Conservation (phyloP, 2,888 invertebrate species). For the Lochmaea crataegi region DNA sequence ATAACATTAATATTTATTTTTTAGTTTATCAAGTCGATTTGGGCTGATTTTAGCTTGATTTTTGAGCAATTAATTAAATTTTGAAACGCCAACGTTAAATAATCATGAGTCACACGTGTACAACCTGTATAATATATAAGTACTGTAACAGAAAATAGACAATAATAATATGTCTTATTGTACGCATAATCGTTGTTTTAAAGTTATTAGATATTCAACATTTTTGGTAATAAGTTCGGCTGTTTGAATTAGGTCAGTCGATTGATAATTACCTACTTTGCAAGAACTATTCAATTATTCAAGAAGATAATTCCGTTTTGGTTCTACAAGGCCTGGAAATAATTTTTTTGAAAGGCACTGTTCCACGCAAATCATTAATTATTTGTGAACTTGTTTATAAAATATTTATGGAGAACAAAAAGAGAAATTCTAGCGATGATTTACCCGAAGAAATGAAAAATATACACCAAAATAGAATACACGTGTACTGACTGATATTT, state of each 20-base stretch:
- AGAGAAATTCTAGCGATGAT: slow-evolving; percentile 17
- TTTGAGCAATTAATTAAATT: too few species aligned
- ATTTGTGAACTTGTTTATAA: slow-evolving; percentile 21
- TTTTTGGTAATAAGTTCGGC: slow-evolving; percentile 15
- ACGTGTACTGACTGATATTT: background rate
- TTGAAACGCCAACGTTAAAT: too few species aligned
- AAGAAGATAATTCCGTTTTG: slow-evolving; percentile 23
- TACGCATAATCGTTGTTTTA: slow-evolving; percentile 7
- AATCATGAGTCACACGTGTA: too few species aligned
- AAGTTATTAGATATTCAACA: slow-evolving; percentile 19
- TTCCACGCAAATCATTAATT: slow-evolving; percentile 37
- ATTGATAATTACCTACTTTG: slow-evolving; percentile 28
- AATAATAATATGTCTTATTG: background rate
- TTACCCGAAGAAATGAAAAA: slow-evolving; percentile 12
- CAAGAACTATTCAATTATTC: slow-evolving; percentile 21
- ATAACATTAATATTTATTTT: too few species aligned
- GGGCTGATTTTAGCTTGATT: too few species aligned
- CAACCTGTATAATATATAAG: background rate
- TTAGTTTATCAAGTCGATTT: too few species aligned
- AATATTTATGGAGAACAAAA: slow-evolving; percentile 14
- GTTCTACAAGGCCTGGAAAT: slow-evolving; percentile 21
- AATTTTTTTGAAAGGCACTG: slow-evolving; percentile 32
- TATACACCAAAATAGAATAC: background rate
- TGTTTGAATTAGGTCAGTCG: slow-evolving; percentile 25
- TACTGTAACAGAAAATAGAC: background rate